Conservation (phyloP, 2,113 vertebrate genomes). For the Carassius carassius region DNA sequence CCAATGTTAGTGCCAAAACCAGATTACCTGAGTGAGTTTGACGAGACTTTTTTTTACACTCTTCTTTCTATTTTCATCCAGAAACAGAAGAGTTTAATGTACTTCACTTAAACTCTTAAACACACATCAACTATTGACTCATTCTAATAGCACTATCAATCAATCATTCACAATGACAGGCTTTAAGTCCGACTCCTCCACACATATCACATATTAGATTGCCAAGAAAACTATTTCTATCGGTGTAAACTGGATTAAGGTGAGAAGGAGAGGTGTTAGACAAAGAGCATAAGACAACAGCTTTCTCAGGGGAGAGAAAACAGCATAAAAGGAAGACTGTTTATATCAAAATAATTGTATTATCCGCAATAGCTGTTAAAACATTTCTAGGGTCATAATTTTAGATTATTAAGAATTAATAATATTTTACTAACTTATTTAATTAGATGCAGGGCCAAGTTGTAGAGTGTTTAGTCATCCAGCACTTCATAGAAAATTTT, state of each 20-base stretch:
- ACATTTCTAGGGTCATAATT: neutral
- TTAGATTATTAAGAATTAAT: neutral
- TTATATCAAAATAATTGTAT: neutral
- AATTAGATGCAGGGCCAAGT: neutral
- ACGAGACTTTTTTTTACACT: neutral
- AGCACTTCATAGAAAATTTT: neutral
- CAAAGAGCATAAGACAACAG: neutral
- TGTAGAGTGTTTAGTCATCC: neutral
- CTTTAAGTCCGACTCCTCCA: constrained; percentile 46
- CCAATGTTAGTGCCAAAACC: neutral
- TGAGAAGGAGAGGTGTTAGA: constrained; percentile 32
- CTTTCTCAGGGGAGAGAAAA: neutral
- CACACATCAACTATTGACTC: constrained; percentile 11
- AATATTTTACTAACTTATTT: neutral
- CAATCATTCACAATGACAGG: constrained; percentile 54
- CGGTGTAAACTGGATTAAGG: constrained; percentile 51
- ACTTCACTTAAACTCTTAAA: constrained; percentile 34
- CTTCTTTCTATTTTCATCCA: no score
- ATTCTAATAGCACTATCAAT: constrained; percentile 38
- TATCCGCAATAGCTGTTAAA: neutral
- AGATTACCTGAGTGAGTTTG: neutral
- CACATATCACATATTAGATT: constrained; percentile 28
- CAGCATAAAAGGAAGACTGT: neutral
- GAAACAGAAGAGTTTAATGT: constrained; percentile 14
- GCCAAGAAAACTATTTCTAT: constrained; percentile 54